Base-by-base conservation (phyloP, 2,797 vertebrate species). In the Cyclura pinguis region DNA sequence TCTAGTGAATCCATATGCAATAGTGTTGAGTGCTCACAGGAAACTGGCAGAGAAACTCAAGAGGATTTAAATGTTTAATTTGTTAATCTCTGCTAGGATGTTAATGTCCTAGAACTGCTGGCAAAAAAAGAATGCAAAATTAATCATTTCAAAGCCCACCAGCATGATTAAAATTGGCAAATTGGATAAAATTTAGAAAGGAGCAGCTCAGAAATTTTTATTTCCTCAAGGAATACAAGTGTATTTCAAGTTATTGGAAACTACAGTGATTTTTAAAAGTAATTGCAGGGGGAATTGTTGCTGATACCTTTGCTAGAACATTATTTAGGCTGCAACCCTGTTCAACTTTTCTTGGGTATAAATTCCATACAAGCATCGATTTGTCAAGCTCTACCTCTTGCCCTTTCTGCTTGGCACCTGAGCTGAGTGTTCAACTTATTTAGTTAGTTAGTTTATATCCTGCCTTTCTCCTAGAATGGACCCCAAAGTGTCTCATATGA, bases 181-280 rank as follows among this genome's bases (percentile, higher is more conserved):
- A 55, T 38, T 85, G 47, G 57, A 78, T 52, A 69, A 78, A 38
- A 22, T 78, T 80, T 77, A 52, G 32, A 76, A 4, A 89, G 81
- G 42, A 35, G 59, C 16, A 20, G 59, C 50, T 76, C 29, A 10
- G 32, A 9, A 74, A n/a, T 47, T 74, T 83, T 74, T 59, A 77
- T 89, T 85, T 78, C 82, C 83, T 64, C n/a, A 38, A 80, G 62
- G 73, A 84, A 89, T 32, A 14, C 4, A 32, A 52, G 35, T 27
- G 3, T 22, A 55, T 77, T 42, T 84, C 47, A 85, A n/a, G n/a
- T 20, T 55, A 10, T 57, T 69, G 32, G 10, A 84, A 83, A 16
- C 35, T 8, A 84, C 14, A 1, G 50, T 13, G 50, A 47, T 57
- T 82, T 24, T 42, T 29, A 78, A 55, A 35, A 62, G 32, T 69